Base-by-base conservation (phyloP, 2,888 invertebrate species). In the Celastrina argiolus region DNA sequence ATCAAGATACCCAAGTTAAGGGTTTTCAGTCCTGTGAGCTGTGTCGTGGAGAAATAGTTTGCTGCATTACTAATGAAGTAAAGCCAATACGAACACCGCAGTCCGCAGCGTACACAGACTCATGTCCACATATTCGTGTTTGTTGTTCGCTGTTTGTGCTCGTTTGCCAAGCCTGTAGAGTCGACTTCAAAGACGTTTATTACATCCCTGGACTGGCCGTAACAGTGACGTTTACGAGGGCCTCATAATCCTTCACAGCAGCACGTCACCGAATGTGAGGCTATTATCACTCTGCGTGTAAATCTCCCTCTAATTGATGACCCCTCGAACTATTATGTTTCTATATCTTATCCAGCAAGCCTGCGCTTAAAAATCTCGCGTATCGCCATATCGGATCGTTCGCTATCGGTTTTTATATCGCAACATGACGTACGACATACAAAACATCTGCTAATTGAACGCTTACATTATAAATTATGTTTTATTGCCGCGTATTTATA, bases 361-460 rank as follows among this genome's bases (percentile, higher is more conserved):
- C 45, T 7, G 2, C 10, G 45, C 22, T 22, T 51, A 22, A 51
- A 51, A 22, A 51, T 51, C 51, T 22, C 2, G 1, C 18, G 22
- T 51, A 51, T 51, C 51, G 51, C 51, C 22, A 65, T 36, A 56
- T 65, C 26, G 22, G 51, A 58, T 65, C 64, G 51, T 65, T 36
- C 64, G 31, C 51, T 67, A 18, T 42, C 68, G 22, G 39, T 42
- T 58, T 65, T 58, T 45, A 36, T 45, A 66, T 51, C 42, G 45
- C 41, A 63, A 69, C 63, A 68, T 59, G 67, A 56, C 59, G 42
- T 67, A 14, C 31, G 56, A 66, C 61, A 65, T 68, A 69, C 45
- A 63, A 63, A 59, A 56, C 69, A 69, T 67, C 69, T 68, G 69
- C 68, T 70, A 68, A 69, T 69, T 67, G 68, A 42, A 16, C 58